These are phyloP conservation scores for Lepidostoma basale DNA, from an alignment of 1,140 invertebrate species.

Conservation along the genomic window DNA sequence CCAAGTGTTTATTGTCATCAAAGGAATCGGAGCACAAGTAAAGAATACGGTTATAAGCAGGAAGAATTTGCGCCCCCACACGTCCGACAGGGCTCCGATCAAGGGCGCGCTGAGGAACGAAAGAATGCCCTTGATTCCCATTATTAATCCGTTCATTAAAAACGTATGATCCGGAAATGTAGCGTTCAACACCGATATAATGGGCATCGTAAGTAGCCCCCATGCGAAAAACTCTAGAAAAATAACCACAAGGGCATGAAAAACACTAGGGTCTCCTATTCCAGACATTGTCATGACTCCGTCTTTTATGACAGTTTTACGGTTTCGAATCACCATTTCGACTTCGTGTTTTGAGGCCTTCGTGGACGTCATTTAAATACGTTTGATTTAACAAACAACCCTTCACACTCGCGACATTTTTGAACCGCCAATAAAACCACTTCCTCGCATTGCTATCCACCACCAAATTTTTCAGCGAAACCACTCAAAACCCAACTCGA, in stretches of 20 bases:
- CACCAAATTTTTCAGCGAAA: not conserved
- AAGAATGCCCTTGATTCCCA: constrained; percentile 96
- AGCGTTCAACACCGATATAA: constrained; percentile 94
- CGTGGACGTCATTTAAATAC: constrained; percentile 56
- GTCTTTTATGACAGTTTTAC: constrained; percentile 57
- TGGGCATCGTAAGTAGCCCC: constrained; percentile 97
- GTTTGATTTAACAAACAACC: not conserved
- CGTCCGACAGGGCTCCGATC: constrained; percentile 95
- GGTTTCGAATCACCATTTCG: constrained; percentile 60
- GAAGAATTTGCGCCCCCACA: constrained; percentile 98
- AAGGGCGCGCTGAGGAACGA: constrained; percentile 97
- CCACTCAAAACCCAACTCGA: constrained; percentile 21
- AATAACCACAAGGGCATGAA: constrained; percentile 98
- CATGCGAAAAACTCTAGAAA: constrained; percentile 99
- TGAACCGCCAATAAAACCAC: constrained; percentile 8
- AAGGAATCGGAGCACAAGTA: constrained; percentile 97
- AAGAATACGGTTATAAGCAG: constrained; percentile 98
- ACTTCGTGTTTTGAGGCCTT: constrained; percentile 60
- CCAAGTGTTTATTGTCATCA: constrained; percentile 99
- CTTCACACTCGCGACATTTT: constrained; percentile 27
- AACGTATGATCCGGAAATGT: constrained; percentile 99
- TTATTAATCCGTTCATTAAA: constrained; percentile 98
- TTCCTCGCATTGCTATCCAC: constrained; percentile 3
- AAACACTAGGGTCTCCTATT: constrained; percentile 91
- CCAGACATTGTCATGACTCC: constrained; percentile 71